Evolutionary conservation across 2,797 vertebrate species (phyloP).

Genomic region (Sebastes alutus): DNA sequence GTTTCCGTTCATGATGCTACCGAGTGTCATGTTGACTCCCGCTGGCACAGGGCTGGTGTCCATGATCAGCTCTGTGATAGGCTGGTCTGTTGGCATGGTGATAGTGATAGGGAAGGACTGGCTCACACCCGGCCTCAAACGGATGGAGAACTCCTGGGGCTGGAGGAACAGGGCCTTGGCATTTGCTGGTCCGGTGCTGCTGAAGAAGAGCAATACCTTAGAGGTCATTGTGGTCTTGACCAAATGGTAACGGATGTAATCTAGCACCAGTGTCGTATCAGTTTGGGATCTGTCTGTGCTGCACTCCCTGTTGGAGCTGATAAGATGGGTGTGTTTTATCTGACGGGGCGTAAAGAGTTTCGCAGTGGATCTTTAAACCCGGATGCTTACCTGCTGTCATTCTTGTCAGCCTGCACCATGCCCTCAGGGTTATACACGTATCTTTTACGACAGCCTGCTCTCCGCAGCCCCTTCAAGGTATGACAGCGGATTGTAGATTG

Average conservation of each 20-base stretch:
- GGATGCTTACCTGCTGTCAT: constrained; percentile 43
- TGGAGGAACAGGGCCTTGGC: constrained; percentile 16
- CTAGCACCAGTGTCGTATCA: neutral
- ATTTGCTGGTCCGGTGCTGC: constrained; percentile 12
- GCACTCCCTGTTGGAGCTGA: neutral
- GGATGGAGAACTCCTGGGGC: constrained; percentile 51
- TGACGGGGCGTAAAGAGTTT: neutral
- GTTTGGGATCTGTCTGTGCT: neutral
- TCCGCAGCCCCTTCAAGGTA: neutral
- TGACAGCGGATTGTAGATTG: constrained; percentile 14
- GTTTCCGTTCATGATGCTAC: constrained; percentile 11
- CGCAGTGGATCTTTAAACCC: neutral
- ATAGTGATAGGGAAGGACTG: constrained; percentile 51
- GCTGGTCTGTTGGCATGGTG: constrained; percentile 18
- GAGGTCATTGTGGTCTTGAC: neutral
- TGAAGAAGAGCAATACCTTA: neutral
- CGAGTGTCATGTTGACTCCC: constrained; percentile 58
- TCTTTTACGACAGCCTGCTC: constrained; percentile 17
- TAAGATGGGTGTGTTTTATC: neutral
- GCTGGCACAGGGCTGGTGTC: constrained; percentile 33
- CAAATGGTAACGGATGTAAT: neutral
- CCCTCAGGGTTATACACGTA: constrained; percentile 51
- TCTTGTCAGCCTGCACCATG: constrained; percentile 19
- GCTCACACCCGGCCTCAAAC: constrained; percentile 55
- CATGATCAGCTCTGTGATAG: constrained; percentile 22